phyloP scores from a whole-genome alignment of 2,888 invertebrate species.

The Isoperla grammatica region DNA sequence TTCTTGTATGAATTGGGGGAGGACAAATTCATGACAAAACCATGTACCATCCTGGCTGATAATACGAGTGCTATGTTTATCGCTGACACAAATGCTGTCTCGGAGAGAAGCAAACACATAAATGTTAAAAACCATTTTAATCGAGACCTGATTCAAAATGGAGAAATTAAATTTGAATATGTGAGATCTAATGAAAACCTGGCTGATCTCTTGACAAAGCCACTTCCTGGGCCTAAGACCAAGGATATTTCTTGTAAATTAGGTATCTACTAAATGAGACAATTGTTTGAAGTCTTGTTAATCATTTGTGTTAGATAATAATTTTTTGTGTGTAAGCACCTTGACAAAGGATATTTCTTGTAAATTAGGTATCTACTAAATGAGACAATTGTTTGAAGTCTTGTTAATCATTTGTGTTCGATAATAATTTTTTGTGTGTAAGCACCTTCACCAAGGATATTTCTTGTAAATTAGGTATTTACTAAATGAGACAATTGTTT shows the following conservation, averaged over 20 bases:
- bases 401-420: too few relatives aligned
- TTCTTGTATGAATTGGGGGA: not conserved
- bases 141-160: not conserved
- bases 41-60: not conserved
- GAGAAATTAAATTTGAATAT: not conserved
- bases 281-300: too few relatives aligned
- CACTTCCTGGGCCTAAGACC: conserved; percentile 1
- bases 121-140: not conserved
- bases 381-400: too few relatives aligned
- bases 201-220: not conserved
- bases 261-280: not conserved
- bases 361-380: not conserved
- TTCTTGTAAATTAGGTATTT: not conserved
- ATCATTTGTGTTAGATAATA: too few relatives aligned
- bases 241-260: not conserved
- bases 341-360: not conserved
- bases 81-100: not conserved
- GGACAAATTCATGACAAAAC: not conserved
- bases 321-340: too few relatives aligned
- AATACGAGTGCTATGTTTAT: not conserved
- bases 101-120: not conserved
- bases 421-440: too few relatives aligned
- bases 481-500: not conserved
- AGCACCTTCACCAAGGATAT: not conserved
- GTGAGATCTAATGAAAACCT: not conserved